Base-by-base conservation (phyloP, 2,113 vertebrate genomes). In the Miniopterus natalensis region DNA sequence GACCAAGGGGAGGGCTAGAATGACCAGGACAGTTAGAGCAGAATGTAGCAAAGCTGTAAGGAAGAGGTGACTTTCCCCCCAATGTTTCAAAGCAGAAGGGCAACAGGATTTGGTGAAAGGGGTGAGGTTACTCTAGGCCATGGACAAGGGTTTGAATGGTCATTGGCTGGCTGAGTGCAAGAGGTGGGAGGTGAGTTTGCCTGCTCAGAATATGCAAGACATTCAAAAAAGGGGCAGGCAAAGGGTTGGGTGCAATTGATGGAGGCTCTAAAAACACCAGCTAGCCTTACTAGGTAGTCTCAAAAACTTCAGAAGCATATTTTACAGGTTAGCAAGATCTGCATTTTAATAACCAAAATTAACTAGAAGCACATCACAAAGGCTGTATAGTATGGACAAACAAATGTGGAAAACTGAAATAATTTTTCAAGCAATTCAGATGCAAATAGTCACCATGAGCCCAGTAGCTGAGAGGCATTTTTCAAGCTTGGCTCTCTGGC, bases 391-490 rank as follows among this genome's bases (percentile, higher is more conserved):
- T n/a, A 12, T 90, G 36, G 29, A 77, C n/a, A 36, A 81, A 80
- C 27, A 29, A 53, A 80, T 63, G 71, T 53, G 31, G 23, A 40
- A 92, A 80, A 71, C 8, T 3, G 65, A 63, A 31, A 27, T 29
- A 29, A 68, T 74, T 93, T 95, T 75, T 79, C n/a, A 55, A 91
- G 74, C 47, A 53, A 13, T 71, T 77, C 42, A 88, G 63, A 86
- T 7, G 40, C 57, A 78, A 73, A n/a, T 3, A 59, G 51, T 31
- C 45, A 84, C 31, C 42, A 11, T 3, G 25, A 81, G 36, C 42
- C 77, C 59, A 42, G 17, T 25, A 74, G 88, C 27, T 49, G 3
- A 55, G 47, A 78, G n/a, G 53, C 61, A 77, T 57, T 77, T 70
- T 51, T 86, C 3, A 70, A 80, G 74, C 31, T 86, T 42, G 23